Evolutionary conservation across 2,113 vertebrate genomes (phyloP).

Genomic region (Dolichotis patagonum): DNA sequence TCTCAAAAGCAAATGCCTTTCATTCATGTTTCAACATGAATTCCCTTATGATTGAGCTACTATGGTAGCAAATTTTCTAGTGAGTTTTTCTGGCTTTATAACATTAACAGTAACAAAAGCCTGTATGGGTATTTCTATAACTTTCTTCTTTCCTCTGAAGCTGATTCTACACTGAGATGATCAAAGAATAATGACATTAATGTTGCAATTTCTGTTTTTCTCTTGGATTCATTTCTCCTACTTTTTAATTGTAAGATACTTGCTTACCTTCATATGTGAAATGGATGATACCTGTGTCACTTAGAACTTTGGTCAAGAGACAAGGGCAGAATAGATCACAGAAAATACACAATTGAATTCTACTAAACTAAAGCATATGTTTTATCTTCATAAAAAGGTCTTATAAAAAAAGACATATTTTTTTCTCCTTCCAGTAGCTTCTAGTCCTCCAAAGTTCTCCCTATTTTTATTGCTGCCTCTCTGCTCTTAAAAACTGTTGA

Average conservation of each 20-base stretch:
- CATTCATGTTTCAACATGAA: neutral
- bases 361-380: neutral
- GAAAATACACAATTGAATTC: neutral
- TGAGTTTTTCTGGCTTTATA: neutral
- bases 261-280: neutral
- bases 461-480: neutral
- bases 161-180: neutral
- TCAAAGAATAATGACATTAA: neutral
- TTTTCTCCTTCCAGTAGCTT: conserved; percentile 22
- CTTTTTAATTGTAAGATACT: neutral
- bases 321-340: neutral
- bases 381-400: conserved; percentile 53
- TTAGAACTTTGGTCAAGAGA: neutral
- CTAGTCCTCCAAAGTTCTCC: neutral
- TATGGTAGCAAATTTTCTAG: neutral
- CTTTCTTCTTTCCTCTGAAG: neutral
- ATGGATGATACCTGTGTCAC: too few species aligned
- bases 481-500: neutral
- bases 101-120: neutral
- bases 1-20: neutral
- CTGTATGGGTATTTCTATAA: neutral
- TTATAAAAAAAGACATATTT: conserved; percentile 27
- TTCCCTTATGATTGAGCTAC: neutral
- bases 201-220: neutral
- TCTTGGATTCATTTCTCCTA: neutral